Base-by-base conservation (phyloP, 2,797 vertebrate genomes). In the Paramormyrops hopkinsi region DNA sequence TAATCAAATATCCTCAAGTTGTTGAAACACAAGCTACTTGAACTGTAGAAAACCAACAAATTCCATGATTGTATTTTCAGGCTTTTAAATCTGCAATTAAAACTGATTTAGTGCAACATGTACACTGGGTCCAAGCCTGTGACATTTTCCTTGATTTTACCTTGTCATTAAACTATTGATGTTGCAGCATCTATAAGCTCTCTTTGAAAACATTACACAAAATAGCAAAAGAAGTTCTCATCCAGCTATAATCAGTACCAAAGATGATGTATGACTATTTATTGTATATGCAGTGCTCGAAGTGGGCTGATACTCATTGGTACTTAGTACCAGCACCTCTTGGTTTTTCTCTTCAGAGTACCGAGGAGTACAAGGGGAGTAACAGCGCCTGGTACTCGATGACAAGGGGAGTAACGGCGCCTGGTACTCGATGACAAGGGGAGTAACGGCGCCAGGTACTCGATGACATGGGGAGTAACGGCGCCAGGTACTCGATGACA, bases 41-140 rank as follows among this genome's bases (percentile, higher is more conserved):
- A 90, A 88, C 86, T 90, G 86, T 88, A 90, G 73, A 88, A 44
- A 87, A 62, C 65, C 89, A 90, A 87, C 85, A 89, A 89, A 88
- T 83, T 44, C 53, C 86, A 83, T 90, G 86, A 90, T 88, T 90
- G 86, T 90, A 90, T 90, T 90, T 90, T 83, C 76, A 88, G 54
- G 86, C 86, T 87, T 90, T 90, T 90, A 88, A 90, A 90, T 90
- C 89, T 90, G 89, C 86, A 88, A 90, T 90, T 90, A 90, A 90
- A 90, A 90, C 83, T 53, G 89, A 79, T 88, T 90, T 90, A 90
- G 89, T 88, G 89, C 87, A 88, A 88, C 76, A 59, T 87, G 69
- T 69, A 56, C 82, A 89, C 22, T 50, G 37, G 44, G 82, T 65
- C 19, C 25, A 88, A 62, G 69, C 86, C 37, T 62, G 86, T 83